Evolutionary conservation across 1,140 invertebrate genomes (phyloP).

Genomic region (Drosophila dunni): DNA sequence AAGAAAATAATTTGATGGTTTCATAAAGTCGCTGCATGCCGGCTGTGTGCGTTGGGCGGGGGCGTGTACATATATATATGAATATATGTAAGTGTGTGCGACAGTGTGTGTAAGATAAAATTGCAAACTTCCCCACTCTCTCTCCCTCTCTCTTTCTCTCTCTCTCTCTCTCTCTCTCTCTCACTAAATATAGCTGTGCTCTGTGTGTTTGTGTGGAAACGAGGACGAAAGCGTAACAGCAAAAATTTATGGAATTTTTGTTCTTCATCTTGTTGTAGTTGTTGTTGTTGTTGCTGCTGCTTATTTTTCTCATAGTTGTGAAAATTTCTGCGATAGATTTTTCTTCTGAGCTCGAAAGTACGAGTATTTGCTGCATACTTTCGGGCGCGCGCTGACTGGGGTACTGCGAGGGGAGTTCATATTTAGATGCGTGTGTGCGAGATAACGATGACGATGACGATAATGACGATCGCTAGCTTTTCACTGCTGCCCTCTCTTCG

Average conservation of each 20-base stretch:
- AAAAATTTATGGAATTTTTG: conserved; percentile 76
- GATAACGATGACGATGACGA: conserved; percentile 58
- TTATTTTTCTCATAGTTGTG: conserved; percentile 68
- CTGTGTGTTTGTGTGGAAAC: conserved; percentile 27
- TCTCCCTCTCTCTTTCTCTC: not conserved
- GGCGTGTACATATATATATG: conserved; percentile 4
- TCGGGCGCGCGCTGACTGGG: conserved; percentile 17
- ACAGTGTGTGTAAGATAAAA: conserved; percentile 67
- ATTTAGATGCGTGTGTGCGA: conserved; percentile 40
- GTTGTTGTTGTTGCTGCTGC: conserved; percentile 37
- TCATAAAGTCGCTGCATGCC: conserved; percentile 74
- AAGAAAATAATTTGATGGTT: conserved; percentile 85
- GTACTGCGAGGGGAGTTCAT: no score
- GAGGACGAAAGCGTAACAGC: conserved; percentile 50
- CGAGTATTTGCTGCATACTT: conserved; percentile 65
- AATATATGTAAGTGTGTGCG: conserved; percentile 28
- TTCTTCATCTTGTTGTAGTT: conserved; percentile 52
- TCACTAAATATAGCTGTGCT: conserved; percentile 5
- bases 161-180: no score
- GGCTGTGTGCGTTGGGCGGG: conserved; percentile 30
- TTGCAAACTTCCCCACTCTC: conserved; percentile 69
- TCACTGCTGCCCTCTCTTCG: not conserved
- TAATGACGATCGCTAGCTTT: conserved; percentile 31
- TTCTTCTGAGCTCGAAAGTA: conserved; percentile 50
- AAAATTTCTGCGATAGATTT: conserved; percentile 73